Percentiles rank a stretch among this genome's conserved stretches.
These are phyloP conservation scores for Apantesis nais DNA, from an alignment of 2,888 invertebrate genomes.

Conservation along the genomic window DNA sequence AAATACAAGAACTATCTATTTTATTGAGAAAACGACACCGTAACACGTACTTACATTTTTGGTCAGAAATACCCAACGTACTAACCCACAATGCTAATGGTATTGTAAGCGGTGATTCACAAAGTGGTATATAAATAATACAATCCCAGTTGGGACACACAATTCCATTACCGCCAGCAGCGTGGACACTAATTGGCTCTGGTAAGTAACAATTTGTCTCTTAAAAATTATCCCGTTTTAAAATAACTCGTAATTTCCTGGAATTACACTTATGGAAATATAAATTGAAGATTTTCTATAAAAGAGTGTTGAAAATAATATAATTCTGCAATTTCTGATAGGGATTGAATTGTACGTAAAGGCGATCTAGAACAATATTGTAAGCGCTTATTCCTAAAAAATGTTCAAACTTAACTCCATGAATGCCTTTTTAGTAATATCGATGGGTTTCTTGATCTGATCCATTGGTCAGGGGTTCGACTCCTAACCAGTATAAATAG, in stretches of 20 bases:
- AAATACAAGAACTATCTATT: too few species aligned
- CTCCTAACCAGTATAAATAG: too few species aligned
- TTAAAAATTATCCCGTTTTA: not conserved
- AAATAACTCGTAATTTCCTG: not conserved
- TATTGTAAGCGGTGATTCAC: not conserved
- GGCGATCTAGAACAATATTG: too few species aligned
- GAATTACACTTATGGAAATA: not conserved
- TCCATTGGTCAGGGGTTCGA: too few species aligned
- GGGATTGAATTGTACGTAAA: not conserved
- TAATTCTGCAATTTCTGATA: too few species aligned
- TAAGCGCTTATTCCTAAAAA: too few species aligned
- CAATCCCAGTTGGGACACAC: not conserved
- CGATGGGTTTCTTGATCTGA: too few species aligned
- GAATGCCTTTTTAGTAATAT: too few species aligned
- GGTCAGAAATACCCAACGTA: not conserved
- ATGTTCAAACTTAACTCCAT: too few species aligned
- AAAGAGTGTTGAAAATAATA: too few species aligned
- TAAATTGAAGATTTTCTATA: not conserved
- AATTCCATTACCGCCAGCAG: not conserved
- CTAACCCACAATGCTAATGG: not conserved
- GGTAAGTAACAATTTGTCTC: not conserved
- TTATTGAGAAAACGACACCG: not conserved
- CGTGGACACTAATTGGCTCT: not conserved
- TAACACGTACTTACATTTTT: not conserved
- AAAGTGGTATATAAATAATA: constrained; percentile 1